phyloP scores from a whole-genome alignment of 1,140 invertebrate genomes.

The Semibalanus balanoides region DNA sequence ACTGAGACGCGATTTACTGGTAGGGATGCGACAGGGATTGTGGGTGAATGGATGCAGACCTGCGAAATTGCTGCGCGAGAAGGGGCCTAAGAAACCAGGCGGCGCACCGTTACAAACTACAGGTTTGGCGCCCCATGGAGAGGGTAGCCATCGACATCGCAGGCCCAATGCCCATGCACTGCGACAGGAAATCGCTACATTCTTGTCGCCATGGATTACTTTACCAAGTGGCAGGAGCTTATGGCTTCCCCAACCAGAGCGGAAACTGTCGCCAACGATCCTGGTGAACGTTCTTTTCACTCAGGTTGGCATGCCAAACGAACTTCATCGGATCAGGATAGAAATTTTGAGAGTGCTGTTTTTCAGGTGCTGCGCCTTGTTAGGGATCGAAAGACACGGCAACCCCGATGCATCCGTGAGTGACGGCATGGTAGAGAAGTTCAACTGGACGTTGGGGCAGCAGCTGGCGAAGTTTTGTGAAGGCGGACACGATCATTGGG shows the following conservation, averaged over 20 bases:
- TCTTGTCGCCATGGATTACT: background rate
- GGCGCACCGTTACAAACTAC: background rate
- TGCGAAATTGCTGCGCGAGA: background rate
- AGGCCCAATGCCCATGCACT: background rate
- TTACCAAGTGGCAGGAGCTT: background rate
- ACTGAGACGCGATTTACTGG: background rate
- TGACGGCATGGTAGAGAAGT: background rate
- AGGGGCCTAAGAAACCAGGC: background rate
- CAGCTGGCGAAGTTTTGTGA: background rate
- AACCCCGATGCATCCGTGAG: background rate
- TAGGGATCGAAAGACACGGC: background rate
- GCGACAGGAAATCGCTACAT: background rate
- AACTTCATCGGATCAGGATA: conserved; percentile 1
- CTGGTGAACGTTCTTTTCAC: background rate
- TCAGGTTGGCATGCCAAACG: background rate
- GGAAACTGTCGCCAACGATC: background rate
- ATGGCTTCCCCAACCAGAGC: background rate
- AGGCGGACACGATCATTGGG: background rate
- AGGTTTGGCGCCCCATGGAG: background rate
- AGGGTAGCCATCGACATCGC: conserved; percentile 1
- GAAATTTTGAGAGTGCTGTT: background rate
- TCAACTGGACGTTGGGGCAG: background rate
- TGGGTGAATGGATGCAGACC: background rate
- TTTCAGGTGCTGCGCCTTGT: background rate
- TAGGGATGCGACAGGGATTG: background rate